A percentile compares a stretch with the other conserved stretches of the same genome.
Evolutionary conservation across 2,113 vertebrate species (phyloP).

Genomic region (Meriones unguiculatus): DNA sequence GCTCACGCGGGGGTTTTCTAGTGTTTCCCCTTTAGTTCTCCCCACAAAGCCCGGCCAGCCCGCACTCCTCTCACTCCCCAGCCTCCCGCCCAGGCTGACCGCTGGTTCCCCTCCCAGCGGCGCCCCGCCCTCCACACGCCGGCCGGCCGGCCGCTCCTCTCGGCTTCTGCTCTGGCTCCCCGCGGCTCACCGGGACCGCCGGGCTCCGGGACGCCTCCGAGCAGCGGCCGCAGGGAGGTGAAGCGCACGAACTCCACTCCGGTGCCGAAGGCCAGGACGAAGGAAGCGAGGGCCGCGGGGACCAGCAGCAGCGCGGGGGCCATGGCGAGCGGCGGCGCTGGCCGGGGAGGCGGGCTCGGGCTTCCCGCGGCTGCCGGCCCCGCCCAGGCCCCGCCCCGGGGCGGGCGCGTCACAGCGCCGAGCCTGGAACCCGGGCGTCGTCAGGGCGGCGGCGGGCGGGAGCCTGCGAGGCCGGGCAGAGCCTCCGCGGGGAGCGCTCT

Average conservation of each 20-base stretch:
- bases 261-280: slow-evolving; percentile 79
- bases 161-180: neutral
- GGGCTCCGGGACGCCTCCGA: slow-evolving; percentile 43
- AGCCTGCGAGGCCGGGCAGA: too few relatives aligned
- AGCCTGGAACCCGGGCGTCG: neutral
- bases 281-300: slow-evolving; percentile 73
- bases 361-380: slow-evolving; percentile 64
- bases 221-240: slow-evolving; percentile 75
- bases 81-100: neutral
- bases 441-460: neutral
- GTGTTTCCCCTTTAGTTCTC: neutral
- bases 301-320: slow-evolving; percentile 65
- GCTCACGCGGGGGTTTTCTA: neutral
- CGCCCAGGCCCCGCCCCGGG: neutral
- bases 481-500: too few relatives aligned
- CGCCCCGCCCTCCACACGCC: slow-evolving; percentile 40
- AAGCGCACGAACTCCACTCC: slow-evolving; percentile 82
- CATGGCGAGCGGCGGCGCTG: slow-evolving; percentile 60
- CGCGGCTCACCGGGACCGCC: slow-evolving; percentile 62
- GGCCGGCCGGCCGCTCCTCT: slow-evolving; percentile 43
- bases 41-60: neutral
- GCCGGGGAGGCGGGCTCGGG: slow-evolving; percentile 17
- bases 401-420: neutral
- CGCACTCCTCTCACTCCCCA: neutral
- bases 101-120: neutral